Evolutionary conservation across 2,888 invertebrate species (phyloP).

Genomic region (Dicroscelio sp.): DNA sequence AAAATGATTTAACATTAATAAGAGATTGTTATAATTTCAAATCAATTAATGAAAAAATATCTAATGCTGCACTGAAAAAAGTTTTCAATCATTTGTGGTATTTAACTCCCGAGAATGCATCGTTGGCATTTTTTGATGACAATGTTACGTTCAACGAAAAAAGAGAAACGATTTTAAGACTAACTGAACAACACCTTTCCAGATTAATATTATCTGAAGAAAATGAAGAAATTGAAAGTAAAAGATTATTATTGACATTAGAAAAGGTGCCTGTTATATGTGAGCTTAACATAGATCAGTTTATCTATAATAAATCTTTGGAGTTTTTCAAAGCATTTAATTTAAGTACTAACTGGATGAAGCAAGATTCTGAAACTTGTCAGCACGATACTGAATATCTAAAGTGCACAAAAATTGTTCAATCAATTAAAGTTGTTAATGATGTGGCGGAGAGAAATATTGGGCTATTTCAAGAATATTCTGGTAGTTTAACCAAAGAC

Average conservation of each 20-base stretch:
- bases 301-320: slow-evolving; percentile 17
- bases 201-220: neutral
- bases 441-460: slow-evolving; percentile 55
- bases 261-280: slow-evolving; percentile 6
- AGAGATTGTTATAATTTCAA: slow-evolving; percentile 5
- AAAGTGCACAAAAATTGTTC: slow-evolving; percentile 16
- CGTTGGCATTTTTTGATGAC: slow-evolving; percentile 32
- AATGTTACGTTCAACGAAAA: slow-evolving; percentile 19
- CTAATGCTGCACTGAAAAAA: neutral
- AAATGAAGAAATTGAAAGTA: neutral
- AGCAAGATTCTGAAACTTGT: slow-evolving; percentile 20
- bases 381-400: slow-evolving; percentile 32
- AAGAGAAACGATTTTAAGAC: slow-evolving; percentile 27
- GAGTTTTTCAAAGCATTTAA: too few relatives aligned
- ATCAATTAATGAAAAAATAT: slow-evolving; percentile 14
- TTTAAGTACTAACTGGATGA: slow-evolving; percentile 22
- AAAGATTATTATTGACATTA: neutral
- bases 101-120: neutral
- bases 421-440: slow-evolving; percentile 44
- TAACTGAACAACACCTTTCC: too few relatives aligned
- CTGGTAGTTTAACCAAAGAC: slow-evolving; percentile 18
- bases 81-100: slow-evolving; percentile 40
- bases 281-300: neutral
- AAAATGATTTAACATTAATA: slow-evolving; percentile 16
- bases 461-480: slow-evolving; percentile 34